Evolutionary conservation across 2,113 vertebrate genomes (phyloP), one percentile per base, ranked within the genome.

Genomic region (Heteronetta atricapilla): DNA sequence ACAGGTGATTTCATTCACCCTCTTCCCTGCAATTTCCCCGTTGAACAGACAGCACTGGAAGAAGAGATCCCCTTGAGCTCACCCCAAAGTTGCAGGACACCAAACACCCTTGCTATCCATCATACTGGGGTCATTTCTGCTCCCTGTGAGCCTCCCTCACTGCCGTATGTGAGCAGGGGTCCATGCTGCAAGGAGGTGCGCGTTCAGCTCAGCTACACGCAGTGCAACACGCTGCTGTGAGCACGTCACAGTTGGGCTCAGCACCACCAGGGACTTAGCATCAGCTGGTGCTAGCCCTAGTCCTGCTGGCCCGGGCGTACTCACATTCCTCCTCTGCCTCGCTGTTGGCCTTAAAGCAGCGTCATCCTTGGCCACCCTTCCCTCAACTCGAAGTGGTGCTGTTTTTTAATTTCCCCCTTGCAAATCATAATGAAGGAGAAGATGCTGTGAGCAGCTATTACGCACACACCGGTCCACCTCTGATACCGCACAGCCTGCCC

Each of bases 201-300:
- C 14, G 19, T 31, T 23, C 44, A 53, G 15, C 52, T 66, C 88
- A 12, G 19, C 36, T 12, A 40, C 29, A 42, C 33, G 10, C 0
- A 1, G 68, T 68, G 22, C 21, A n/a, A 46, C 18, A 3, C 10
- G 13, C 8, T 20, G 50, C 31, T 0, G 3, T 31, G 15, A 12
- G 36, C 2, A 3, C 22, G 5, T 7, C 29, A 31, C 28, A 9
- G 55, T 34, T 12, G n/a, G 21, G 38, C 69, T 46, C 26, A 46
- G 48, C 6, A 36, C 34, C 53, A 50, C 6, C 22, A 17, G 0
- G 0, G 28, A 62, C 28, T 50, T 4, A 22, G 3, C 3, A 13
- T 0, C 1, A 62, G n/a, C 55, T 46, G 42, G 10, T 34, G 29
- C 26, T 26, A 68, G 33, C 10, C n/a, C 33, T 38, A 62, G 62